Evolutionary conservation across 2,113 vertebrate genomes (phyloP).

Genomic region (Daboia siamensis): DNA sequence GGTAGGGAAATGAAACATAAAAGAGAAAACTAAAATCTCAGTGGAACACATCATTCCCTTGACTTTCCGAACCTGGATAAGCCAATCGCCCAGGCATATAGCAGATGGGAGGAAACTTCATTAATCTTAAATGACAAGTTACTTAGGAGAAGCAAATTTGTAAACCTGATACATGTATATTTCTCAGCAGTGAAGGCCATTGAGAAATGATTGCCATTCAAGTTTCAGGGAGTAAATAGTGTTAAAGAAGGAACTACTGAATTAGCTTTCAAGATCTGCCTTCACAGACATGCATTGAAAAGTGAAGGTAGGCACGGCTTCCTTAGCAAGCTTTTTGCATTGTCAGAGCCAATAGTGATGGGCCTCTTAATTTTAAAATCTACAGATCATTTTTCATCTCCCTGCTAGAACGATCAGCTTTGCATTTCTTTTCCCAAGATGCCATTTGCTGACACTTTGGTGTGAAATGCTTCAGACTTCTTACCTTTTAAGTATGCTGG

Average conservation of each 20-base stretch:
- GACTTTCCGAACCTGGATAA: constrained; percentile 41
- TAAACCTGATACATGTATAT: constrained; percentile 39
- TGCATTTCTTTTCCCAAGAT: not conserved
- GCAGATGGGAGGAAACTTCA: constrained; percentile 49
- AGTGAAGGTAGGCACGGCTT: not conserved
- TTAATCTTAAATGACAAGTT: constrained; percentile 65
- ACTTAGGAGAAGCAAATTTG: constrained; percentile 59
- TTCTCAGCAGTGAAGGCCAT: constrained; percentile 40
- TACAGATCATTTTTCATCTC: constrained; percentile 2
- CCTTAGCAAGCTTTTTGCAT: not conserved
- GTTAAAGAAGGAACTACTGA: constrained; percentile 14
- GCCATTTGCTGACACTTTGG: not conserved
- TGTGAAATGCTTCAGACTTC: not conserved
- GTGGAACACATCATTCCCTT: constrained; percentile 22
- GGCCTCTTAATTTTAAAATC: not conserved
- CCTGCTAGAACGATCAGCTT: not conserved
- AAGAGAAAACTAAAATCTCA: constrained; percentile 54
- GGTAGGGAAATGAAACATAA: constrained; percentile 53
- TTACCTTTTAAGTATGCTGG: not conserved
- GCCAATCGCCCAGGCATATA: constrained; percentile 49
- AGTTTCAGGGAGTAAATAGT: constrained; percentile 46
- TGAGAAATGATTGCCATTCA: constrained; percentile 31
- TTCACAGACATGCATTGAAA: constrained; percentile 46
- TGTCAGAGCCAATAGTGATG: not conserved
- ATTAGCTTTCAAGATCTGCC: constrained; percentile 48